These are phyloP conservation scores for Picus viridis DNA, from an alignment of 2,797 vertebrate species.

Conservation along the genomic window DNA sequence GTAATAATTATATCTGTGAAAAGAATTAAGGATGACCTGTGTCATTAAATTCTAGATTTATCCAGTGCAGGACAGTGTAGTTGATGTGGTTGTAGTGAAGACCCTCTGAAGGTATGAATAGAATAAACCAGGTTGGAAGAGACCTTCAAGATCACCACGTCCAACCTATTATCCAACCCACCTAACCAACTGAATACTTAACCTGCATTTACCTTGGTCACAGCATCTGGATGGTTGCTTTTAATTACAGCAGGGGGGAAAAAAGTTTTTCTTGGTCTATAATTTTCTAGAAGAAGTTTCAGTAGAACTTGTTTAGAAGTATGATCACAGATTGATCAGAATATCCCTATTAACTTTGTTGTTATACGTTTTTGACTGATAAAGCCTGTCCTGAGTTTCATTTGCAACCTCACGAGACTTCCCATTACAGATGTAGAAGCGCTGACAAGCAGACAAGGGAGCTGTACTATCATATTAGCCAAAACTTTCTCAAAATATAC, in stretches of 20 bases:
- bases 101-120: neutral
- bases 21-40: neutral
- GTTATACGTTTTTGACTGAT: neutral
- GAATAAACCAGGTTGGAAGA: no score
- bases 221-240: neutral
- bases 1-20: neutral
- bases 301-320: neutral
- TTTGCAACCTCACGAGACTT: neutral
- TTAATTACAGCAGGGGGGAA: neutral
- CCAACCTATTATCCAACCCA: no score
- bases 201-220: neutral
- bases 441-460: neutral
- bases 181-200: neutral
- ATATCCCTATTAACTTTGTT: neutral
- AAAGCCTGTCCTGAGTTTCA: constrained; percentile 3
- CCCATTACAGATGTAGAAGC: neutral
- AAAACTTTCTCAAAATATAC: neutral
- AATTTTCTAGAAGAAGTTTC: neutral
- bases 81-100: neutral
- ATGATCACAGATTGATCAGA: neutral
- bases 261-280: neutral
- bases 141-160: no score
- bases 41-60: neutral
- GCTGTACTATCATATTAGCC: neutral
- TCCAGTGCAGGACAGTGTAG: neutral